Evolutionary conservation across 1,140 invertebrate species (phyloP).

Genomic region (Drosophila bocki): DNA sequence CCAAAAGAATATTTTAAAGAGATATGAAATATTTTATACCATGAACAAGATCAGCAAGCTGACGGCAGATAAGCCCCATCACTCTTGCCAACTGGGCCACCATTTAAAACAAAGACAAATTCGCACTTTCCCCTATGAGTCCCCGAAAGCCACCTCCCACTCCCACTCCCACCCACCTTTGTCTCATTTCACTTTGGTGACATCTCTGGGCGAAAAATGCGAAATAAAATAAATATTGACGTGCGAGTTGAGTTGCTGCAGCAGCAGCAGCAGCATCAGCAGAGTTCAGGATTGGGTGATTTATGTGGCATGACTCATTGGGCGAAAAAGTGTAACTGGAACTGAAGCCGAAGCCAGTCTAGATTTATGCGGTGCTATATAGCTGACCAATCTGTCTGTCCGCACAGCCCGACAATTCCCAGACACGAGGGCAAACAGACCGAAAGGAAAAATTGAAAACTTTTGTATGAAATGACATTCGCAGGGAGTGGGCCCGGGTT

Average conservation of each 20-base stretch:
- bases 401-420: constrained; percentile 56
- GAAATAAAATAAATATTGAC: constrained; percentile 80
- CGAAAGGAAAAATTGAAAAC: constrained; percentile 48
- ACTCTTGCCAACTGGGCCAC: constrained; percentile 24
- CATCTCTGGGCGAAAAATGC: constrained; percentile 47
- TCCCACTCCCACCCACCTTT: constrained; percentile 1
- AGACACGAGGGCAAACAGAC: constrained; percentile 65
- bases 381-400: constrained; percentile 49
- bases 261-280: constrained; percentile 33
- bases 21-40: neutral
- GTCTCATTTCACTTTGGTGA: constrained; percentile 38
- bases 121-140: constrained; percentile 32
- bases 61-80: constrained; percentile 25
- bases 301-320: constrained; percentile 75
- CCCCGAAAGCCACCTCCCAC: neutral
- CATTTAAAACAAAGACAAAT: constrained; percentile 51
- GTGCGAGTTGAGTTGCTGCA: constrained; percentile 56
- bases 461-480: constrained; percentile 33
- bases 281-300: constrained; percentile 54
- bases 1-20: neutral
- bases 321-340: constrained; percentile 41
- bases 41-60: constrained; percentile 22
- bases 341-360: constrained; percentile 45
- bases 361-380: constrained; percentile 45
- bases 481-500: neutral